Conservation (phyloP, 2,888 invertebrate species). For the Leuctra nigra region DNA sequence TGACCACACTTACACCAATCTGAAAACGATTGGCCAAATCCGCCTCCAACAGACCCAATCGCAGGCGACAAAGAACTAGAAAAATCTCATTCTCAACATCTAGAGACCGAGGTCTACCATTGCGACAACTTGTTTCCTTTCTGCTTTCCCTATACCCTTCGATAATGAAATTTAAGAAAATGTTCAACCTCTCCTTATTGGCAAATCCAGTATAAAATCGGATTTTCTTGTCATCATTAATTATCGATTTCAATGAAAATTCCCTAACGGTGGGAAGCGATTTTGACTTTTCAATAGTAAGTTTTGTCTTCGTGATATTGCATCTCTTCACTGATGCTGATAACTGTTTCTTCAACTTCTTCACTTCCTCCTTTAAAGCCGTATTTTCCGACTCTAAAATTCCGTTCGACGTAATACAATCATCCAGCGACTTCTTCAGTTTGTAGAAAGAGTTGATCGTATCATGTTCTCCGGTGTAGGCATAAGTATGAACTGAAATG, state of each 20-base stretch:
- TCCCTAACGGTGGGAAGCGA: not conserved
- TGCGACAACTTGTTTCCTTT: not conserved
- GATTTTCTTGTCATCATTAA: not conserved
- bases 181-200: not conserved
- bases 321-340: not conserved
- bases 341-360: not conserved
- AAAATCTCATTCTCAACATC: not conserved
- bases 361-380: not conserved
- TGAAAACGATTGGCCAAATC: conserved; percentile 14
- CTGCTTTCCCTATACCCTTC: not conserved
- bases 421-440: not conserved
- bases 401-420: not conserved
- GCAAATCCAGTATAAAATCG: conserved; percentile 5
- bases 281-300: not conserved
- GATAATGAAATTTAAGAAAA: not conserved
- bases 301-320: not conserved
- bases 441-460: not conserved
- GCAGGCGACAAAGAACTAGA: not conserved
- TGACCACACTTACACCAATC: not conserved
- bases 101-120: not conserved
- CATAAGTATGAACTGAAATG: not conserved
- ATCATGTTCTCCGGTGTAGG: not conserved
- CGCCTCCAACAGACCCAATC: conserved; percentile 1
- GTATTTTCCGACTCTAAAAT: not conserved
- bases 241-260: not conserved